Base-by-base conservation (phyloP, 2,888 invertebrate species). In the Polydrusus tereticollis region DNA sequence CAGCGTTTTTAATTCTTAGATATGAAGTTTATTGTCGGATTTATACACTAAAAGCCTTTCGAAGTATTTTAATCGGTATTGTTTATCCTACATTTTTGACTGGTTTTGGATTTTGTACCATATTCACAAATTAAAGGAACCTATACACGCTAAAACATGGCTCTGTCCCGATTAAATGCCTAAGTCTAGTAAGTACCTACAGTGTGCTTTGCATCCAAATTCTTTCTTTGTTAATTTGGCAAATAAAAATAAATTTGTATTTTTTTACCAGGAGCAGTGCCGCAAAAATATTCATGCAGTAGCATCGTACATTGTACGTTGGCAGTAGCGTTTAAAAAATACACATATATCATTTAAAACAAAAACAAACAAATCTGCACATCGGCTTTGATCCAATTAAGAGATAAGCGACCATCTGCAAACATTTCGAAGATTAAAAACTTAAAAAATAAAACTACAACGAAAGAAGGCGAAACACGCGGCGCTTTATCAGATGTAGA, bases 351-450 rank as follows among this genome's bases (percentile, higher is more conserved):
- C 47, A 21, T 16, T 55, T 18, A 29, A 29, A 26, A 47, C 21
- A 60, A 52, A 66, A 60, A 60, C 68, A 68, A 68, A 68, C 50
- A 60, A 26, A 20, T 68, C 10, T 2, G 23, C 47, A 18, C 55
- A 41, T 18, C 55, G 36, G 29, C 47, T 33, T 12, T 29, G 69
- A 69, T 69, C 69, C 69, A 69, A 69, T 69, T 69, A 69, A 62
- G 10, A 62, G 69, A 69, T 69, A 69, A 69, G 7, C 16, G 20
- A 20, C 12, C 52, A 41, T 60, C 69, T 26, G 55, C 62, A 69
- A 69, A 69, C 52, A 62, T 41, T 47, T 41, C 29, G 16, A n/a
- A 21, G 16, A 62, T 68, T 59, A 68, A 60, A 59, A 59, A 26
- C 14, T 26, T 20, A 21, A 14, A 29, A 69, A 69, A 68, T 68